Evolutionary conservation across 2,797 vertebrate species (phyloP).

Genomic region (Coreius guichenoti): DNA sequence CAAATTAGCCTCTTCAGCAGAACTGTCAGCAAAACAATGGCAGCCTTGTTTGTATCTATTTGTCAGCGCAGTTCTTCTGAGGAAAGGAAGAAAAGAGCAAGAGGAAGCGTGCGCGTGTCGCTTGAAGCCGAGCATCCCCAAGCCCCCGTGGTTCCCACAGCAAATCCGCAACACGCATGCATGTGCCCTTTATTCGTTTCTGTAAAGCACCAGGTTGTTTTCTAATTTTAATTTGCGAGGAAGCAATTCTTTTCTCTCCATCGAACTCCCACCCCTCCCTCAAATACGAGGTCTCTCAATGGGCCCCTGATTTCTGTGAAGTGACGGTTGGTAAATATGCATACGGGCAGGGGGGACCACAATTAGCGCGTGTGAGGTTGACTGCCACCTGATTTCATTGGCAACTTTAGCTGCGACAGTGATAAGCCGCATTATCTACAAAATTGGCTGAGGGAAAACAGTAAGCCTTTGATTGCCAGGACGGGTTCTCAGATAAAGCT

Average conservation of each 20-base stretch:
- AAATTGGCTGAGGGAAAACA: slow-evolving; percentile 99
- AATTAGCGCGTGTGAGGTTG: slow-evolving; percentile 98
- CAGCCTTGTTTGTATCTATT: slow-evolving; percentile 80
- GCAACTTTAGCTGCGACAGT: slow-evolving; percentile 97
- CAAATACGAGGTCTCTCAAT: slow-evolving; percentile 91
- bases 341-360: slow-evolving; percentile 87
- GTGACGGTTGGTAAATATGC: slow-evolving; percentile 99
- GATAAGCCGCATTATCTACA: slow-evolving; percentile 99
- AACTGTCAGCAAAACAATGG: slow-evolving; percentile 77
- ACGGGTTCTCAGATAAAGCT: slow-evolving; percentile 99
- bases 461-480: slow-evolving; percentile 99
- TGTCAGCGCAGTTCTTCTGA: slow-evolving; percentile 72
- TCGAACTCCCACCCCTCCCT: slow-evolving; percentile 21
- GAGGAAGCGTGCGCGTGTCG: slow-evolving; percentile 55
- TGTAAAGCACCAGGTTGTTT: slow-evolving; percentile 99
- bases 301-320: slow-evolving; percentile 99
- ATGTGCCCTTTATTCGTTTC: slow-evolving; percentile 72
- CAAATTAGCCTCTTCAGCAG: slow-evolving; percentile 79
- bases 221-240: slow-evolving; percentile 99
- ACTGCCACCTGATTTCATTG: slow-evolving; percentile 98
- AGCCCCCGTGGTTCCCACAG: slow-evolving; percentile 72
- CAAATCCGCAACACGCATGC: slow-evolving; percentile 69
- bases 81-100: slow-evolving; percentile 67
- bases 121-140: slow-evolving; percentile 74
- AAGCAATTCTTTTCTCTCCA: slow-evolving; percentile 85